Evolutionary conservation across 2,888 invertebrate genomes (phyloP), one percentile per base, ranked within the genome.

Genomic region (Apodemia hepburni): DNA sequence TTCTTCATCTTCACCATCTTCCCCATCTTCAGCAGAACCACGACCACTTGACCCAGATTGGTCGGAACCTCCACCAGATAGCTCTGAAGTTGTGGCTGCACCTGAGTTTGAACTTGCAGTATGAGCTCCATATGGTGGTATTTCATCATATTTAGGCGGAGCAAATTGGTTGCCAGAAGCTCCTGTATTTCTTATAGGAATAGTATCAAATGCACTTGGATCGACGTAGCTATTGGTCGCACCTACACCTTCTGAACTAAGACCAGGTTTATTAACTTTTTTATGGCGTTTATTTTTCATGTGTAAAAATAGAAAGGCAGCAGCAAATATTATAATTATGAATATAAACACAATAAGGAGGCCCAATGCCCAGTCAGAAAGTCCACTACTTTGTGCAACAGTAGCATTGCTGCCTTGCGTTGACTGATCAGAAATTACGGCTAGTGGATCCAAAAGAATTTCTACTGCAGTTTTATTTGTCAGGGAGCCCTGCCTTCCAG

Each of bases 21-120:
- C 97, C 0, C 96, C 97, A 71, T 98, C 98, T 85, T 98, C 98
- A 1, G 98, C 98, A 0, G 98, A 98, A 0, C 99, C 99, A 58
- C 98, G 93, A 6, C 99, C 99, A 78, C 98, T 98, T 0, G 98
- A 98, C 0, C 98, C 98, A 0, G 98, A 98, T 74, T 98, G 98
- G 70, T 98, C 98, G 42, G 98, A 98, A 2, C 97, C 54, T 15
- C 54, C 54, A 57, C 54, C 98, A 0, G 98, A 98, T 8, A 98
- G 87, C 78, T 98, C 98, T 0, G 98, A 98, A 0, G 97, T 97
- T 0, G 97, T 94, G 0, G 96, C 96, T 18, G 96, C 96, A 2
- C 95, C 96, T 0, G 96, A 95, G 75, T 95, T 95, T 6, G 95
- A 95, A 78, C 95, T 95, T 2, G 95, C 95, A 0, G 96, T 95